Evolutionary conservation across 2,888 invertebrate species (phyloP), one percentile per base, ranked within the genome.

Genomic region (Machimus rusticus): DNA sequence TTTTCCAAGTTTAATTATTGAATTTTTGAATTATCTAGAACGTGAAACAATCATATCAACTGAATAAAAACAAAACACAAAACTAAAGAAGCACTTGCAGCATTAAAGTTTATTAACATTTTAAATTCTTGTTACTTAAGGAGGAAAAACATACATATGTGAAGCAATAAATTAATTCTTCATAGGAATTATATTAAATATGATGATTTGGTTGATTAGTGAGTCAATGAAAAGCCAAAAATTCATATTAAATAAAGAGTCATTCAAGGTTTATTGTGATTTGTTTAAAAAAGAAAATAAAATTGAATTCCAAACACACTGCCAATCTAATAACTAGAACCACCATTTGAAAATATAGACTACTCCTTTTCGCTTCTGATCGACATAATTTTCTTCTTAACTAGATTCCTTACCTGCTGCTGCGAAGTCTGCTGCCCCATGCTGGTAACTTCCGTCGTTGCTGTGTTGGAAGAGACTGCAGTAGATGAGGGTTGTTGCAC

Each of bases 401-500:
- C 92, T 91, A 92, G 90, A 89, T 92, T 92, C 88, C 92, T 91
- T 90, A 92, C 92, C 90, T 92, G 92, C 90, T 93, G 93, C 89
- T 93, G 92, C 31, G 92, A 90, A 23, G 91, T 90, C 46, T 89
- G 89, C 86, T 90, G 89, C 87, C 89, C 43, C 39, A 87, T 79
- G 5, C 19, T 81, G n/a, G 79, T 66, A 9, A 81, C 81, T 57
- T 87, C 87, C 14, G 66, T 66, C 1, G 90, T 86, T 89, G 89
- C 43, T 28, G 88, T 23, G 43, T 88, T 86, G 37, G 87, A 55
- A 8, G 87, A 34, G 14, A 57, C 74, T 31, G 57, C 31, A 31
- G 66, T 87, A 66, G 90, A 90, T 51, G 93, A 90, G 2, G 91
- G 92, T 86, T 93, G 93, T 89, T 94, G 94, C 9, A 94, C 94